Conservation (phyloP, 92 coral and sea anemone genomes). For the Parazoanthus swiftii region DNA sequence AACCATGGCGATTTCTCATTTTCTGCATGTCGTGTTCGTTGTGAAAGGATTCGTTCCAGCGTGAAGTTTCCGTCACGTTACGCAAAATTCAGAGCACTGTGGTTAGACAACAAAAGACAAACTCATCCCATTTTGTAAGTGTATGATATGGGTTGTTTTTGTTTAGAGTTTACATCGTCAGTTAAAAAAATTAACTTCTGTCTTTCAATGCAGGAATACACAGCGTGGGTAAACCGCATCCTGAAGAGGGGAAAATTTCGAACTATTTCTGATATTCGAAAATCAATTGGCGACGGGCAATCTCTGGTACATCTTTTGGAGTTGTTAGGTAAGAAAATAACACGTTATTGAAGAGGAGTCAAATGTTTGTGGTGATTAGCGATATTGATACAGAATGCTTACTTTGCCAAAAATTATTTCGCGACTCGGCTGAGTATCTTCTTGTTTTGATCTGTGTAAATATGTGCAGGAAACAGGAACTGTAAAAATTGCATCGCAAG, state of each 20-base stretch:
- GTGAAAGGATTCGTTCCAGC: slow-evolving; percentile 9
- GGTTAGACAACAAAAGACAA: neutral
- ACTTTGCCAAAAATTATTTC: neutral
- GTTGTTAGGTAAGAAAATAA: slow-evolving; percentile 68
- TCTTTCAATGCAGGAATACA: slow-evolving; percentile 72
- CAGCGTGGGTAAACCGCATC: slow-evolving; percentile 83
- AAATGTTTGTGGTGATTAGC: slow-evolving; percentile 20
- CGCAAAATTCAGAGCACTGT: neutral
- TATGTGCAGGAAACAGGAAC: neutral
- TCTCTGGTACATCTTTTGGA: slow-evolving; percentile 88
- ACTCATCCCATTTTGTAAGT: neutral
- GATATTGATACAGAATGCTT: slow-evolving; percentile 25
- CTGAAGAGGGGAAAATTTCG: slow-evolving; percentile 77
- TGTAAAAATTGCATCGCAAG: neutral
- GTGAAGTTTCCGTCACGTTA: slow-evolving; percentile 14
- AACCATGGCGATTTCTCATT: neutral
- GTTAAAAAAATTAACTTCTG: neutral
- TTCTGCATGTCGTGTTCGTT: neutral
- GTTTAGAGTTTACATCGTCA: neutral
- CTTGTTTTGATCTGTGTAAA: neutral
- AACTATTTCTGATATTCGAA: slow-evolving; percentile 80
- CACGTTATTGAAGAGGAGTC: slow-evolving; percentile 12
- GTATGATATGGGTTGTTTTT: neutral
- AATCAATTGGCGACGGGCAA: slow-evolving; percentile 90
- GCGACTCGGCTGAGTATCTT: neutral